Evolutionary conservation across 2,888 invertebrate species (phyloP).

Genomic region (Apamea epomidion): DNA sequence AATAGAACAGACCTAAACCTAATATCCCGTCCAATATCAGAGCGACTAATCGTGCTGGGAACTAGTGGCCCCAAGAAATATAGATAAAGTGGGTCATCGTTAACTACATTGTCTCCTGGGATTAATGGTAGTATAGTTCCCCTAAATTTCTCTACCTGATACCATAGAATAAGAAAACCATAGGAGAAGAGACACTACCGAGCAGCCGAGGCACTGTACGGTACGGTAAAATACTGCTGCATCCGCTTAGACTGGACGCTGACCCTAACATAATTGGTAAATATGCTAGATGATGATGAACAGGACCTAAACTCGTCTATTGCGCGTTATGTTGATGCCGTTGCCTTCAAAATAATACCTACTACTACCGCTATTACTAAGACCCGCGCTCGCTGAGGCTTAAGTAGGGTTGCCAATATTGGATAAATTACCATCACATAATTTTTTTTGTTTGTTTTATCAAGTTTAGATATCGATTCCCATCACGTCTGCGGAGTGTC

Average conservation of each 20-base stretch:
- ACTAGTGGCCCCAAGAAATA: constrained; percentile 72
- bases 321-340: background rate
- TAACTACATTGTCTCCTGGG: constrained; percentile 82
- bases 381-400: background rate
- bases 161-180: constrained; percentile 31
- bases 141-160: constrained; percentile 74
- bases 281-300: background rate
- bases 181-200: constrained; percentile 6
- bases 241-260: background rate
- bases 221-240: background rate
- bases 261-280: background rate
- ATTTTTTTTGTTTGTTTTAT: no score
- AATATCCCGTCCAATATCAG: constrained; percentile 71
- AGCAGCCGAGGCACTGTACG: no score
- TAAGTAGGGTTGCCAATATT: background rate
- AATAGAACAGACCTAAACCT: constrained; percentile 59
- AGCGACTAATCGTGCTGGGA: constrained; percentile 72
- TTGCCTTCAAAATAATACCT: background rate
- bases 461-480: no score
- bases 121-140: constrained; percentile 81
- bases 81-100: constrained; percentile 84
- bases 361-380: background rate
- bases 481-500: no score
- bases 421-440: no score
- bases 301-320: background rate